Evolutionary conservation across 1,140 invertebrate species (phyloP).

Genomic region (Drusus annulatus): DNA sequence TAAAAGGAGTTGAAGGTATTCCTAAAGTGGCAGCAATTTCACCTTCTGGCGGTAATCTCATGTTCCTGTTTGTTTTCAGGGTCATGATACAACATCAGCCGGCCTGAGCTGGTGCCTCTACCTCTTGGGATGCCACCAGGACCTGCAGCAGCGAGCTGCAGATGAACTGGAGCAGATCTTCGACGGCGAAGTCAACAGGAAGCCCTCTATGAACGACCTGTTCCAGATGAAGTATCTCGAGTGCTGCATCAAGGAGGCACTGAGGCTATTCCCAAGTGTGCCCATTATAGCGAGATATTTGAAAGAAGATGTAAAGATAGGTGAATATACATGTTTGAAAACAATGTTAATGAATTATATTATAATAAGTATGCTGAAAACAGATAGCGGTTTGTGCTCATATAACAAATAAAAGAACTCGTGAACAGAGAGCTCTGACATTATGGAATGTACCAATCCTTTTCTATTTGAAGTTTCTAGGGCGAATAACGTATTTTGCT

Average conservation of each 20-base stretch:
- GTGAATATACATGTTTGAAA: conserved; percentile 62
- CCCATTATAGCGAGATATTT: conserved; percentile 77
- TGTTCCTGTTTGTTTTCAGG: conserved; percentile 69
- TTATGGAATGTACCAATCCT: too few relatives aligned
- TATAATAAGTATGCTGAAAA: too few relatives aligned
- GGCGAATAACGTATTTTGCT: too few relatives aligned
- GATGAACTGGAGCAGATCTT: conserved; percentile 79
- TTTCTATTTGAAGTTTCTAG: too few relatives aligned
- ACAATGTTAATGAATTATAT: too few relatives aligned
- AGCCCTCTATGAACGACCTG: conserved; percentile 74
- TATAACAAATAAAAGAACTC: too few relatives aligned
- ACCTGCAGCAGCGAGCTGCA: conserved; percentile 75
- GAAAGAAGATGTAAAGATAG: conserved; percentile 72
- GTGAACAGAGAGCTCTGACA: too few relatives aligned
- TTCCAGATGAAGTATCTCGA: conserved; percentile 79
- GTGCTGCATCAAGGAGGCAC: conserved; percentile 77
- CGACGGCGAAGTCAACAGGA: conserved; percentile 68
- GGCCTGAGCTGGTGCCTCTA: conserved; percentile 77
- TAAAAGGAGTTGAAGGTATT: too few relatives aligned
- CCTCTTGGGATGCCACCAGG: conserved; percentile 75
- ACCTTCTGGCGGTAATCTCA: too few relatives aligned
- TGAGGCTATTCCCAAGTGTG: conserved; percentile 78
- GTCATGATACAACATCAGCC: conserved; percentile 83
- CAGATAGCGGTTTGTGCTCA: too few relatives aligned
- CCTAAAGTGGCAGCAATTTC: too few relatives aligned